Conservation (phyloP, 2,888 invertebrate species). For the Limnephilus lunatus region DNA sequence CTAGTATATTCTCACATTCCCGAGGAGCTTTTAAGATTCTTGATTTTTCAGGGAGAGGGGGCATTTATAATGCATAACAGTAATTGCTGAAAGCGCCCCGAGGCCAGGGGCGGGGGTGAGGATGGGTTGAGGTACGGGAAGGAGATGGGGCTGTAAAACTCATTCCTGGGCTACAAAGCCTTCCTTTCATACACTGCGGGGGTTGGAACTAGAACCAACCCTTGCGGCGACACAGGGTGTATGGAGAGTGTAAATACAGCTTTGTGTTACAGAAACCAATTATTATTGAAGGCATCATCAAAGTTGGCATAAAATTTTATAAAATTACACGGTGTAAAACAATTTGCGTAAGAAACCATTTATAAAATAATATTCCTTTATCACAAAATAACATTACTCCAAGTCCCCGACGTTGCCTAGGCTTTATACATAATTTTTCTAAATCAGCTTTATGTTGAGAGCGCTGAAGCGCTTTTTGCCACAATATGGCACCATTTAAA, state of each 20-base stretch:
- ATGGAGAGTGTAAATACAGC: not conserved
- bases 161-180: slow-evolving; percentile 44
- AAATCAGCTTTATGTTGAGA: no score
- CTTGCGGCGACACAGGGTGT: slow-evolving; percentile 40
- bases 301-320: not conserved
- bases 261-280: not conserved
- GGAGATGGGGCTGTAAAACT: slow-evolving; percentile 39
- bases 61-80: slow-evolving; percentile 45
- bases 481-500: no score
- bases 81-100: slow-evolving; percentile 46
- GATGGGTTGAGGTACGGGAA: not conserved
- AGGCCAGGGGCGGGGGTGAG: not conserved
- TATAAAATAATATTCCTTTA: no score
- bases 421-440: no score
- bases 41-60: slow-evolving; percentile 37
- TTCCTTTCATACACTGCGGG: slow-evolving; percentile 41
- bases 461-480: no score
- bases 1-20: not conserved
- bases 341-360: no score
- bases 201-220: slow-evolving; percentile 33
- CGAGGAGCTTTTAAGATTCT: slow-evolving; percentile 19
- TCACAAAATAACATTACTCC: no score
- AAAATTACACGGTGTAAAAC: not conserved
- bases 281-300: not conserved
- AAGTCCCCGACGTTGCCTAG: no score